Evolutionary conservation across 2,113 vertebrate species (phyloP).

Genomic region (Drymodes brunneopygia): DNA sequence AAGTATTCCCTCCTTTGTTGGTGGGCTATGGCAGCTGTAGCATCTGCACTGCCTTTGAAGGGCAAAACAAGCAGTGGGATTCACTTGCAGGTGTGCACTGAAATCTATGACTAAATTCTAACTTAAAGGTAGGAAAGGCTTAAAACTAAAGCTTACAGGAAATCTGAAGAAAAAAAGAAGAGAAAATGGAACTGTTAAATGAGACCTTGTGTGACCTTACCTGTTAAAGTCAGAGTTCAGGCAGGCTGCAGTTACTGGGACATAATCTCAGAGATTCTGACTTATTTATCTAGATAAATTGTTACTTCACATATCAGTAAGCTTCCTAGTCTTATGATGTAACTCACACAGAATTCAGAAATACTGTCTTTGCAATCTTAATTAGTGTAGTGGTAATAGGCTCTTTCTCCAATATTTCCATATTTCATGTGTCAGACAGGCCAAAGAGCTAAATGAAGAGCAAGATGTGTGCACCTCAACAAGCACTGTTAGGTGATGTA

Average conservation of each 20-base stretch:
- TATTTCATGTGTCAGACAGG: neutral
- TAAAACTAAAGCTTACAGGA: neutral
- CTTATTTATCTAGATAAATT: neutral
- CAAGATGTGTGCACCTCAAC: neutral
- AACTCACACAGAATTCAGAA: neutral
- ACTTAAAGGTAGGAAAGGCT: neutral
- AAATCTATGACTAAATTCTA: neutral
- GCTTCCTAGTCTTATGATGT: neutral
- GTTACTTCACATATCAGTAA: neutral
- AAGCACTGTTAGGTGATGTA: neutral
- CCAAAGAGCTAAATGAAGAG: neutral
- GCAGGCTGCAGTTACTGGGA: neutral
- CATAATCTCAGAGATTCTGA: neutral
- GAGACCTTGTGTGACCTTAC: neutral
- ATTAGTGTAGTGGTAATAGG: neutral
- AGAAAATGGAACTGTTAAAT: neutral
- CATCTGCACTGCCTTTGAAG: neutral
- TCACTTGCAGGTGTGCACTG: neutral
- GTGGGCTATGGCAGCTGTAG: neutral
- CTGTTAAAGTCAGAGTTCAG: neutral
- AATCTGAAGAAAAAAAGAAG: neutral
- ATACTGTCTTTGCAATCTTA: neutral
- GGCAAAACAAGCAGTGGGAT: neutral
- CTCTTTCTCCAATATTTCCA: neutral
- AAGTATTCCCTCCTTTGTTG: neutral